Evolutionary conservation across 1,140 invertebrate species (phyloP), one percentile per base, ranked within the genome.

Genomic region (Euschistus heros): DNA sequence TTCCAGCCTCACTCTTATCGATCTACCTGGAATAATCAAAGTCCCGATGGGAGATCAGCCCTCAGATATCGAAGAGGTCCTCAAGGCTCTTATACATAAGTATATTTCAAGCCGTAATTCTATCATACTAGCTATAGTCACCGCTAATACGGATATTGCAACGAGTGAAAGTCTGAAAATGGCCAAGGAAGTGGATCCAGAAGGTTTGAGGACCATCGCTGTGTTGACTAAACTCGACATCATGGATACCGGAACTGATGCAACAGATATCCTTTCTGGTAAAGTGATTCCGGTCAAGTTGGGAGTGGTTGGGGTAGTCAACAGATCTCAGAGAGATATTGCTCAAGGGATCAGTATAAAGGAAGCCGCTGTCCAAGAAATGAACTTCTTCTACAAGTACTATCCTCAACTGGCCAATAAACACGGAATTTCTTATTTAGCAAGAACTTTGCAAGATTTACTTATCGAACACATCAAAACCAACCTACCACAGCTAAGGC

Each of bases 291-390:
- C 85, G 17, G 84, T 89, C 0, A 88, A 88, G 72, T 74, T 90
- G 8, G 87, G 87, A n/a, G 89, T 89, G 64, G 83, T 89, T 68
- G 87, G 87, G 63, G 83, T 89, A 1, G 84, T 89, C 0, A 89
- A 88, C 72, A 73, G 87, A 61, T 86, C 85, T 68, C 87, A 89
- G 72, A 80, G 83, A 66, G 86, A 88, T 70, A 88, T 88, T 50
- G 79, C 81, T 24, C 78, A 80, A 62, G 79, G 81, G 59, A 89
- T 88, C 59, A 47, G 65, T 4, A 83, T 87, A 66, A 72, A 76
- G 63, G 80, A 85, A n/a, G 76, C 82, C 22, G 68, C 86, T 22
- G 80, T 80, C 70, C 82, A 86, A 73, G 85, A 87, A 74, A 75
- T 73, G 13, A 69, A 75, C 1, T 87, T 83, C 74, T 73, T 87